Evolutionary conservation across 2,888 invertebrate genomes (phyloP).

Genomic region (Eubasilissa splendida): DNA sequence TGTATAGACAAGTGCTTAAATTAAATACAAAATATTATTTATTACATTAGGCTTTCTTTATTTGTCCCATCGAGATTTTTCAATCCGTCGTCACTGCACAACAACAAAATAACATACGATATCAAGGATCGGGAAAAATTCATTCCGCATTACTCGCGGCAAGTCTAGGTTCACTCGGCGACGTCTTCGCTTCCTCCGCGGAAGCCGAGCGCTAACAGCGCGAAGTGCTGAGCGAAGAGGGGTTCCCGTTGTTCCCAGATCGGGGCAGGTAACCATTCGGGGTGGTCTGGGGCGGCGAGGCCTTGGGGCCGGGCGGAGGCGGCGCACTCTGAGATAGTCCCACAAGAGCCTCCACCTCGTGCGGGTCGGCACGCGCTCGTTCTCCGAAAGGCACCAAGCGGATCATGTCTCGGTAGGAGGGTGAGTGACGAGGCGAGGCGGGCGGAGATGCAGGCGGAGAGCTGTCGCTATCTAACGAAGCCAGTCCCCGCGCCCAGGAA

Average conservation of each 20-base stretch:
- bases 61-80: constrained; percentile 14
- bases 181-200: constrained; percentile 46
- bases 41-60: constrained; percentile 14
- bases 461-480: constrained; percentile 52
- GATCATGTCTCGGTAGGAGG: constrained; percentile 52
- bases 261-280: constrained; percentile 50
- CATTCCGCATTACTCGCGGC: too few species aligned
- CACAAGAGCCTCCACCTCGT: constrained; percentile 55
- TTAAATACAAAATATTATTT: constrained; percentile 30
- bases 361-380: constrained; percentile 48
- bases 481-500: constrained; percentile 39
- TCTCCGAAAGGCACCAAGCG: constrained; percentile 47
- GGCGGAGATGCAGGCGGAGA: constrained; percentile 30
- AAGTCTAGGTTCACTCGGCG: background rate
- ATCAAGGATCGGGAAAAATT: too few species aligned
- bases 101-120: too few species aligned
- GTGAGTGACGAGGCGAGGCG: constrained; percentile 36
- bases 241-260: constrained; percentile 54
- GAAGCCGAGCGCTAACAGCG: constrained; percentile 55
- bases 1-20: constrained; percentile 37
- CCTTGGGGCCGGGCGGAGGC: constrained; percentile 62
- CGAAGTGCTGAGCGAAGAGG: constrained; percentile 58
- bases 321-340: constrained; percentile 24
- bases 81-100: background rate
- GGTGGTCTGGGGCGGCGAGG: constrained; percentile 61